Base-by-base conservation (phyloP, 2,113 vertebrate species). In the Pipra filicauda region DNA sequence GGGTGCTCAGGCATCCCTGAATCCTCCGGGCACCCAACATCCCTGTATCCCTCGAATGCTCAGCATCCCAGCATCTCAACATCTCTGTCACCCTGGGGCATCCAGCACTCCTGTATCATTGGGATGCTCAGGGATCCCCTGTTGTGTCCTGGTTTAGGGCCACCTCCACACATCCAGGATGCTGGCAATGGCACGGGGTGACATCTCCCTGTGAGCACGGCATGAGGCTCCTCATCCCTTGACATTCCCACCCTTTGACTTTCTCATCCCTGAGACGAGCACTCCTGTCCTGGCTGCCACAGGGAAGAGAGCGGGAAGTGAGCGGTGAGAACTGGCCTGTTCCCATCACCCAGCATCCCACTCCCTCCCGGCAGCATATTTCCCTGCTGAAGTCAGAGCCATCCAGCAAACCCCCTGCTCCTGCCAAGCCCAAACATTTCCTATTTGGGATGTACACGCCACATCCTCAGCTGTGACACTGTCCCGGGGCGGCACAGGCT, bases 361-460 rank as follows among this genome's bases (percentile, higher is more conserved):
- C 78, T 69, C 85, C 77, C 78, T 21, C 31, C 71, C 62, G 3
- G 43, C 79, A 31, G 54, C 81, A 96, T 96, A 73, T 58, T 72
- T 97, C 81, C 89, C 78, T 23, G 81, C 89, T 93, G 81, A 94
- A 23, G 74, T 95, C 95, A 96, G 75, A 76, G 44, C 41, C 33
- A 5, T 48, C 58, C 77, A 6, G 33, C 76, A 57, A 70, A 27
- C 33, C 30, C 61, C 52, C 12, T 5, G 43, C 59, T 59, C 48
- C 77, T 87, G 91, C 89, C 89, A 55, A 87, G 78, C 81, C 14
- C 88, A 85, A 73, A 95, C 94, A 90, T 92, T 85, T 69, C 95
- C 94, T 85, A 91, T 94, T 92, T 66, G 94, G 96, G 96, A 77
- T 52, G 76, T 58, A 9, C 0, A 4, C 3, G 1, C 48, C 2